A percentile compares a stretch with the other conserved stretches of the same genome.
These are phyloP conservation scores for Caenorhabditis sinica DNA, from an alignment of 2,888 invertebrate genomes.

Conservation along the genomic window DNA sequence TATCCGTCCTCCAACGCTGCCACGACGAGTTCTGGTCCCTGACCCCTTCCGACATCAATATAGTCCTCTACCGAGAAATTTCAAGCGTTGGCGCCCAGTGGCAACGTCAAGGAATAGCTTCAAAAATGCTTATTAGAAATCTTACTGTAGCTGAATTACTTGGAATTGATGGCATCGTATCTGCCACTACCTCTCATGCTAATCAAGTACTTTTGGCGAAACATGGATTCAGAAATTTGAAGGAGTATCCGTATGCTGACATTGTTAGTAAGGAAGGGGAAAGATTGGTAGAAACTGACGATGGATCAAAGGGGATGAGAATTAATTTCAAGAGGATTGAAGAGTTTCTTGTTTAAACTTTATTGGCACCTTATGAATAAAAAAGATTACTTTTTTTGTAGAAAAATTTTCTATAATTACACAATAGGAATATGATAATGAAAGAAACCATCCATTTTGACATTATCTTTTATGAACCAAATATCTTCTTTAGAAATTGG, in stretches of 20 bases:
- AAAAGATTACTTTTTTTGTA: too few species aligned
- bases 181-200: constrained; percentile 51
- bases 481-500: too few species aligned
- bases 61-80: constrained; percentile 52
- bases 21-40: constrained; percentile 56
- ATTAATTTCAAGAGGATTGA: constrained; percentile 51
- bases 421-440: too few species aligned
- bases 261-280: constrained; percentile 9
- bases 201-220: constrained; percentile 51
- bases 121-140: constrained; percentile 22
- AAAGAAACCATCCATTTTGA: too few species aligned
- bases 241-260: constrained; percentile 25
- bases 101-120: constrained; percentile 59
- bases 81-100: constrained; percentile 51
- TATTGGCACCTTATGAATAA: too few species aligned
- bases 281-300: constrained; percentile 26
- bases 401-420: too few species aligned
- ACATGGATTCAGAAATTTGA: constrained; percentile 52
- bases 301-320: constrained; percentile 50
- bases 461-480: too few species aligned
- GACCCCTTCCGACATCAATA: constrained; percentile 31
- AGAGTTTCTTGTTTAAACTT: too few species aligned
- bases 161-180: constrained; percentile 53
- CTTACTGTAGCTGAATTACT: not conserved
- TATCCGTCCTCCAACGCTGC: constrained; percentile 35